Conservation (phyloP, 2,797 vertebrate species). For the Ciconia nigra region DNA sequence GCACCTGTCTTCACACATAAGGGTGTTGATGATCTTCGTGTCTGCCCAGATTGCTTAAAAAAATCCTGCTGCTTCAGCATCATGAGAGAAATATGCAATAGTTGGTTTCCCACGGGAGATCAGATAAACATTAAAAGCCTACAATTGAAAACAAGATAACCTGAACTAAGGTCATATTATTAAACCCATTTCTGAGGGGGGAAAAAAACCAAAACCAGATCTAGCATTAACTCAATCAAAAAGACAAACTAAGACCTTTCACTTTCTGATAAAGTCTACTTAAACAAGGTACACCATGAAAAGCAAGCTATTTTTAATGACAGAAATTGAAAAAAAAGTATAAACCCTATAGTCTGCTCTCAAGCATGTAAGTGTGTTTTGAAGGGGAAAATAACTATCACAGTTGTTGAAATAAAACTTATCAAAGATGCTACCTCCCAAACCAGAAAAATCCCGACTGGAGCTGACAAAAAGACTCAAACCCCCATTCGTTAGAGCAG, state of each 20-base stretch:
- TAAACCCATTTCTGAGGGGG: not conserved
- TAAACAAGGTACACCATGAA: not conserved
- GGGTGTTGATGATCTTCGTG: not conserved
- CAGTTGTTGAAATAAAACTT: not conserved
- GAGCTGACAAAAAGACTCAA: no score
- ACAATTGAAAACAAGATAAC: not conserved
- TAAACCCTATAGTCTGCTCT: fast-evolving
- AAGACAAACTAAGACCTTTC: not conserved
- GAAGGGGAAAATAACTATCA: not conserved
- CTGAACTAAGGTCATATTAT: not conserved
- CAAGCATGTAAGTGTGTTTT: not conserved
- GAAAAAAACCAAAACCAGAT: not conserved
- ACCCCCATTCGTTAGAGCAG: fast-evolving
- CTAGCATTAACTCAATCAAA: not conserved
- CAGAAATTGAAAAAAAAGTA: not conserved
- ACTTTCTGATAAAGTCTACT: not conserved
- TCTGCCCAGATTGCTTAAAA: not conserved
- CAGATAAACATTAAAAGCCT: not conserved
- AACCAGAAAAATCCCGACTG: not conserved
- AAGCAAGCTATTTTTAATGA: not conserved
- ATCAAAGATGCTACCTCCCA: not conserved
- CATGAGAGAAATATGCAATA: not conserved
- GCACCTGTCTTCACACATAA: not conserved
- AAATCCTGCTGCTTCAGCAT: not conserved
- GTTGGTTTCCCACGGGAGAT: not conserved